Percentiles rank a stretch among this genome's conserved stretches.
Conservation (phyloP, 2,113 vertebrate genomes). For the Sturnira hondurensis region DNA sequence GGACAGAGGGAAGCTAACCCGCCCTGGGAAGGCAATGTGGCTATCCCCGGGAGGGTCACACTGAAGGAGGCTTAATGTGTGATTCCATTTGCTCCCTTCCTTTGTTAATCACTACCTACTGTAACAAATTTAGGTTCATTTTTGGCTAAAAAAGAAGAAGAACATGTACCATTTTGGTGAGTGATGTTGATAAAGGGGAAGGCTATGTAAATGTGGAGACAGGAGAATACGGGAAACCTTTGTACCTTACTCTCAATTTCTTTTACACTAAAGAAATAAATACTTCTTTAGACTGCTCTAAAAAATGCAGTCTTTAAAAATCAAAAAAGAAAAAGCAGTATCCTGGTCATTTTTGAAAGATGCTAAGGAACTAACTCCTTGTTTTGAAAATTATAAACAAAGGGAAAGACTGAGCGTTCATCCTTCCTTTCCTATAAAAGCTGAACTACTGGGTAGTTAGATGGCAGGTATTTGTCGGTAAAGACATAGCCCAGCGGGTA, state of each 20-base stretch:
- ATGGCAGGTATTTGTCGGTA: neutral
- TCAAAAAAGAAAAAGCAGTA: neutral
- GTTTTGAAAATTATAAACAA: neutral
- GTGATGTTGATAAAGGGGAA: neutral
- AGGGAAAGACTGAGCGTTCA: neutral
- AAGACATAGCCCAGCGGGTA: neutral
- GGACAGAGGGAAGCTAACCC: no score
- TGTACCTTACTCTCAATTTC: neutral
- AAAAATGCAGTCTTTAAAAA: neutral
- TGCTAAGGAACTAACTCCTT: neutral
- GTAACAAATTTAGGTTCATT: neutral
- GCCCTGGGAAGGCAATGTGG: no score
- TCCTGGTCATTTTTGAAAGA: neutral
- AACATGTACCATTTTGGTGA: neutral
- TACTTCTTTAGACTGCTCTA: no score
- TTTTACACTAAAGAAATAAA: neutral
- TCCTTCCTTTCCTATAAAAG: neutral
- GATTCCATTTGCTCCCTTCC: no score
- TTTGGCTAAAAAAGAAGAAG: neutral
- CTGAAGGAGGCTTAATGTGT: no score
- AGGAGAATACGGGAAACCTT: neutral
- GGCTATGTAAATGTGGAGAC: neutral
- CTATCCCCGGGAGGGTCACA: no score
- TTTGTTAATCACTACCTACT: no score
- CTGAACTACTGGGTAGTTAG: neutral